Evolutionary conservation across 2,888 invertebrate species (phyloP), one percentile per base, ranked within the genome.

Genomic region (Yponomeuta cagnagella): DNA sequence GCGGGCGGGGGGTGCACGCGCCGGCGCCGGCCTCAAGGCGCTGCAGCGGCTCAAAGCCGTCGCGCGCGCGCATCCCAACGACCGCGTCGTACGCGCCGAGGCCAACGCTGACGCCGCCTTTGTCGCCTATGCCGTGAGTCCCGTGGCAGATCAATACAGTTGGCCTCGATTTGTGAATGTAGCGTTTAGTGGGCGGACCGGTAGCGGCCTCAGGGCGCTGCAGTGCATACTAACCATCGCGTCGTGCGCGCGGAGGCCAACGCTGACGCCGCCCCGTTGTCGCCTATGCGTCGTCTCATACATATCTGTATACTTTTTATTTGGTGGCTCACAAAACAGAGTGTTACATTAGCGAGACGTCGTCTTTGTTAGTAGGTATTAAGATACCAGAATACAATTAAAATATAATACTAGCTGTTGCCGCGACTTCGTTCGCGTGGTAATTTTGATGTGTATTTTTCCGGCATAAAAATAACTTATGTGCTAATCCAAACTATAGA

Each of bases 51-150:
- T 92, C 63, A 85, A 84, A 73, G 89, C 90, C 2, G 90, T 90
- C 37, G 89, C 90, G 23, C 81, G 91, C 15, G 89, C 92, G 3
- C 89, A 92, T 67, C 87, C 88, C 31, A 81, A 82, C 69, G 89
- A 92, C 73, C 78, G 90, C 4, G 88, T 90, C 70, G 77, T 92
- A 48, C 79, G 89, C 0, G 91, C 92, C 0, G 89, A 90, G 73
- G 92, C 92, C 1, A 87, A 89, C 71, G 86, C 91, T 4, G 91
- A 92, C 71, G 90, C 92, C 0, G 92, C 92, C 1, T 92, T 92
- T 72, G 85, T 92, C 0, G 87, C 92, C 2, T 90, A 90, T 72
- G 91, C 91, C 72, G 92, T 92, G 72, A 74, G 78, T 74, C 15
- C 12, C 9, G 12, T 63, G 37, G 37, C 37, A 37, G 37, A 37